A percentile compares a stretch with the other conserved stretches of the same genome.
Evolutionary conservation across 2,113 vertebrate species (phyloP).

Genomic region (Lasiurus cinereus): DNA sequence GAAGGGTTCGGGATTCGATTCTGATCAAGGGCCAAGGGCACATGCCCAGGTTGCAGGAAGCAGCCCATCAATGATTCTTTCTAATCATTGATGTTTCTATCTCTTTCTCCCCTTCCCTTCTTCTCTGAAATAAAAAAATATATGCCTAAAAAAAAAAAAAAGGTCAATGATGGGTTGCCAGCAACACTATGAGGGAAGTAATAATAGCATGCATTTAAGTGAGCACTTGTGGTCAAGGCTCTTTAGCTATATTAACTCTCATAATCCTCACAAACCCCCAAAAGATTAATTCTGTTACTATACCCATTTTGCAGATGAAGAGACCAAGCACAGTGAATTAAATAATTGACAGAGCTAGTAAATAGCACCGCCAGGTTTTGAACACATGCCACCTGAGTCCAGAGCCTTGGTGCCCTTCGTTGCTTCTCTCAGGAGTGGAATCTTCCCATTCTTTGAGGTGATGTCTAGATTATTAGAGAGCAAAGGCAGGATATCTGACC

Average conservation of each 20-base stretch:
- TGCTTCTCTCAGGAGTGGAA: background rate
- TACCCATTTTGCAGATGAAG: slow-evolving; percentile 33
- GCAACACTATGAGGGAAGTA: background rate
- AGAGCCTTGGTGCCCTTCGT: background rate
- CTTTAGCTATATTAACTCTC: background rate
- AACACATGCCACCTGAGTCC: background rate
- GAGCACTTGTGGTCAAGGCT: background rate
- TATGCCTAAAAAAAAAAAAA: too few species aligned
- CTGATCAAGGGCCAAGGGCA: too few species aligned
- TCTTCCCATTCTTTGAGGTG: background rate
- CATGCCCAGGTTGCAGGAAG: too few species aligned
- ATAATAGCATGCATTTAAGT: background rate
- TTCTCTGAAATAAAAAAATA: too few species aligned
- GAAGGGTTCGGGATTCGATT: too few species aligned
- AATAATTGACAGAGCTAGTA: background rate
- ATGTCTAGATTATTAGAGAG: slow-evolving; percentile 37
- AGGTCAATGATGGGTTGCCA: background rate
- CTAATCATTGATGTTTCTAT: too few species aligned
- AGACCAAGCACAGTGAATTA: background rate
- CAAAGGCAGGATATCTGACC: background rate
- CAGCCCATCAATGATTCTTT: too few species aligned
- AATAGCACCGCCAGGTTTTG: background rate
- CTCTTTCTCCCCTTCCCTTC: too few species aligned
- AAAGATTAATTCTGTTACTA: background rate
- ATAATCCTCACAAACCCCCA: background rate